Evolutionary conservation across 2,797 vertebrate species (phyloP).

Genomic region (Sebastes itinus): DNA sequence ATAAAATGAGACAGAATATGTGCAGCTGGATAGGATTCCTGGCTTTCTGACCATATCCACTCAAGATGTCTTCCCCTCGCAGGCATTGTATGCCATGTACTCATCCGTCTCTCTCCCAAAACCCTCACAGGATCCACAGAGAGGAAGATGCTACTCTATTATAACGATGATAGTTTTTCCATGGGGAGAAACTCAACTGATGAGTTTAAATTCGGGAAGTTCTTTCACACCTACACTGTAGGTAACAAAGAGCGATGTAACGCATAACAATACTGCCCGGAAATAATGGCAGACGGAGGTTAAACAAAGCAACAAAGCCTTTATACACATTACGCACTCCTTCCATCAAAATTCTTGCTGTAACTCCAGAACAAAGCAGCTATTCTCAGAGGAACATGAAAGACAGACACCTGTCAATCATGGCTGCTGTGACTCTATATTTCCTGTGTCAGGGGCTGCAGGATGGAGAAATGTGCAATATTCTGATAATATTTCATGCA

Average conservation of each 20-base stretch:
- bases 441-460: slow-evolving; percentile 75
- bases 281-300: slow-evolving; percentile 73
- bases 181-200: slow-evolving; percentile 25
- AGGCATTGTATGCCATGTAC: slow-evolving; percentile 22
- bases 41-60: slow-evolving; percentile 43
- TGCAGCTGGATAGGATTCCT: slow-evolving; percentile 35
- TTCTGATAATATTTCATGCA: slow-evolving; percentile 89
- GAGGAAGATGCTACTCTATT: slow-evolving; percentile 26
- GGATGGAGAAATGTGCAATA: slow-evolving; percentile 85
- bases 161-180: slow-evolving; percentile 28
- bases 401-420: slow-evolving; percentile 86
- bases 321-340: slow-evolving; percentile 66
- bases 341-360: slow-evolving; percentile 70
- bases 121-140: slow-evolving; percentile 30
- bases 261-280: slow-evolving; percentile 63
- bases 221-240: slow-evolving; percentile 59
- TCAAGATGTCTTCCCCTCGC: slow-evolving; percentile 22
- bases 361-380: slow-evolving; percentile 76
- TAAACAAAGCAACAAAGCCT: slow-evolving; percentile 77
- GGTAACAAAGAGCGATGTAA: slow-evolving; percentile 63
- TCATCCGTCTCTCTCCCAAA: slow-evolving; percentile 26
- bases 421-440: slow-evolving; percentile 65
- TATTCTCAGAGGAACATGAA: slow-evolving; percentile 73
- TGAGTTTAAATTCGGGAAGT: slow-evolving; percentile 58
- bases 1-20: slow-evolving; percentile 42